Percentiles rank a stretch among this genome's conserved stretches.
Conservation (phyloP, 30 jellyfish, hydroid and myxozoan genomes). For the Aurelia aurita region DNA sequence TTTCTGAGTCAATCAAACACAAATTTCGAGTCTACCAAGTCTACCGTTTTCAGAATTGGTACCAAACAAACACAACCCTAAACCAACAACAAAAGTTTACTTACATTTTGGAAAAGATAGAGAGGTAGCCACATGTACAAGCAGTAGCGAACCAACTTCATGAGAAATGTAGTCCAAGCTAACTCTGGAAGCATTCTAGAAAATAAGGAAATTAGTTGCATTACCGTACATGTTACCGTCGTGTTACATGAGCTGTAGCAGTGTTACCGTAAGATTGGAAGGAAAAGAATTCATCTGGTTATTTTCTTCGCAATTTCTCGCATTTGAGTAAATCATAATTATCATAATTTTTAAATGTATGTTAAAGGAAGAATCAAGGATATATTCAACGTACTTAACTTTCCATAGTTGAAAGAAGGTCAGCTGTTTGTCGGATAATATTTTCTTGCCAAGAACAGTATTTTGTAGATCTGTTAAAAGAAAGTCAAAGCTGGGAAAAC, state of each 20-base stretch:
- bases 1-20: too few relatives aligned
- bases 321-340: background rate
- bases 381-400: slow-evolving; percentile 54
- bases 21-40: too few relatives aligned
- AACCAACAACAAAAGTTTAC: background rate
- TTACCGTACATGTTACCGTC: too few relatives aligned
- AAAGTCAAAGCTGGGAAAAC: too few relatives aligned
- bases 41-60: too few relatives aligned
- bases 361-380: background rate
- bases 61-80: background rate
- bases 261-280: too few relatives aligned
- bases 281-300: too few relatives aligned
- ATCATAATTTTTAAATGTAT: background rate
- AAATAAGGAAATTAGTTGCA: background rate
- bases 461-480: slow-evolving; percentile 55
- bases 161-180: slow-evolving; percentile 89
- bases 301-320: too few relatives aligned
- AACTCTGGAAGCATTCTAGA: slow-evolving; percentile 93
- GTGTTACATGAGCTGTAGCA: too few relatives aligned
- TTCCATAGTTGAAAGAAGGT: slow-evolving; percentile 87
- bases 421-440: slow-evolving; percentile 55
- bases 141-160: slow-evolving; percentile 97
- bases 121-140: slow-evolving; percentile 98
- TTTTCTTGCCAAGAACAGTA: slow-evolving; percentile 59
- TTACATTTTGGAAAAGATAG: slow-evolving; percentile 86